Base-by-base conservation (phyloP, 2,888 invertebrate genomes). In the Tetropium fuscum region DNA sequence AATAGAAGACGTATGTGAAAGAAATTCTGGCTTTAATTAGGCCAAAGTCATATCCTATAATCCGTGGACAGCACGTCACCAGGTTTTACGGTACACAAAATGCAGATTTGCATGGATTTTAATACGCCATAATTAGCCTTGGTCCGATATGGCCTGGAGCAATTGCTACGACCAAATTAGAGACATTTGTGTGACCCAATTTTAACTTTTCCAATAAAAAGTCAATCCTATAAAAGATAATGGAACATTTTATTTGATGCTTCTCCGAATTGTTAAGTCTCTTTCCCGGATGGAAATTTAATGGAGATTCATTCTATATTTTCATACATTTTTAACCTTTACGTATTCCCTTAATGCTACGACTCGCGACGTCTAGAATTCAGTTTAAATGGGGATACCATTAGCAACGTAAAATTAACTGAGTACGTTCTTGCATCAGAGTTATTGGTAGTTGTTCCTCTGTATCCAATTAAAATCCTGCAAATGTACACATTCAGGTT, bases 161-260 rank as follows among this genome's bases (percentile, higher is more conserved):
- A 15, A 44, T 18, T 32, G 34, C 30, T 45, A 20, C 43, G 25
- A 4, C 36, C 34, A 53, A 54, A 54, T 44, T 54, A 44, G 36
- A 54, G 34, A 44, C 54, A 44, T 54, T 54, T 18, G 43, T 43
- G 25, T 54, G 54, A 54, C 54, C 44, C 36, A 34, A 15, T 44
- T 54, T 45, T 16, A 45, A 45, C 36, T 54, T 45, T 54, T 36
- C 22, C 25, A 44, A 45, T 44, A 44, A 41, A 41, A 54, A 54
- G 44, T 54, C 53, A 13, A 43, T 40, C 34, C 34, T 20, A 22
- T 43, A 41, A 41, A 53, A 13, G 16, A 43, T 20, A 44, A 32
- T 43, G 54, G 53, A 44, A 58, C 57, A 27, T 61, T 57, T 61
- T 41, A 53, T 61, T 61, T 58, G 61, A 61, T 58, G 53, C 43